These are phyloP conservation scores for Trachythela sp. DNA, from an alignment of 64 coral and sea anemone genomes.

Conservation along the genomic window DNA sequence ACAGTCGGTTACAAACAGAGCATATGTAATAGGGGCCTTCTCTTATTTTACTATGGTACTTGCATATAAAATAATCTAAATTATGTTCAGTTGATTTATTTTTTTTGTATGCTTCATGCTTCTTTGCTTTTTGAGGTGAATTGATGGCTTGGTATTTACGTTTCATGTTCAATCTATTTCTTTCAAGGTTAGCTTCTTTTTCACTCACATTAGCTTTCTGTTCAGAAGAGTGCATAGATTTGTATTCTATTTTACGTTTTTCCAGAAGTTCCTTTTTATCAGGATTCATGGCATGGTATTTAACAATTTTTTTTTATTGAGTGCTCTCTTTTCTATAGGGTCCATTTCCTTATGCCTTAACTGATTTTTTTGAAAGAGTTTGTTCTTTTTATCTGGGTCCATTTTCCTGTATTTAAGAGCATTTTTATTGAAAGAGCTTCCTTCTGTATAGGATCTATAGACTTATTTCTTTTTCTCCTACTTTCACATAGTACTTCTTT, in stretches of 20 bases:
- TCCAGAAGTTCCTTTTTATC: not conserved
- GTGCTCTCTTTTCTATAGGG: not conserved
- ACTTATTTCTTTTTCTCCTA: not conserved
- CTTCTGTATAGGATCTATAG: not conserved
- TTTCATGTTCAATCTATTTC: not conserved
- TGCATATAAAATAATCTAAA: not conserved
- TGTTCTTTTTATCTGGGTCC: not conserved
- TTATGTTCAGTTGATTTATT: not conserved
- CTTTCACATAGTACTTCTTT: not conserved
- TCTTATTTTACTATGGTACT: constrained; percentile 8
- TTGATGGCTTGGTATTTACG: not conserved
- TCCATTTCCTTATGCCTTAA: not conserved
- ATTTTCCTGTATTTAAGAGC: not conserved
- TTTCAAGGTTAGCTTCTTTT: no score
- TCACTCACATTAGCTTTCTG: no score
- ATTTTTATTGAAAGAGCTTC: not conserved
- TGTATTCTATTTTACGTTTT: not conserved
- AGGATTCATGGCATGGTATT: not conserved
- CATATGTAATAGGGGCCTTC: constrained; percentile 51
- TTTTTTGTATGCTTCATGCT: not conserved
- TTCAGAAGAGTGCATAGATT: not conserved
- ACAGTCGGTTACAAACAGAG: constrained; percentile 49
- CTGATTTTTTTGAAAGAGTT: not conserved
- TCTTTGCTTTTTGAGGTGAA: constrained; percentile 17
- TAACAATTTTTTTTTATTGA: not conserved